Conservation (phyloP, 92 coral and sea anemone genomes). For the Parazoanthus atlanticus region DNA sequence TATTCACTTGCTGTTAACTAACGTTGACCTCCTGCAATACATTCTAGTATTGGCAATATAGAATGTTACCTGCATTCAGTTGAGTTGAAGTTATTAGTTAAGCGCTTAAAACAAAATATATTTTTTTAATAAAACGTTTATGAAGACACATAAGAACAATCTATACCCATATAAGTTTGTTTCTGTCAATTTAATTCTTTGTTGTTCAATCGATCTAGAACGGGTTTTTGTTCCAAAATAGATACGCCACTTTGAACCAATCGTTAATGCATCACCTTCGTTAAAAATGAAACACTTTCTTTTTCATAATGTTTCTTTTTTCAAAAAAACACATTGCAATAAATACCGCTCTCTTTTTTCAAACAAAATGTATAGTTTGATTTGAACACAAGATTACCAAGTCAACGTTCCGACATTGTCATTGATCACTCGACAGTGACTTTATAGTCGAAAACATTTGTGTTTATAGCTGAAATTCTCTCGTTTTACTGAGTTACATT, state of each 20-base stretch:
- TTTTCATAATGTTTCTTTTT: too few relatives aligned
- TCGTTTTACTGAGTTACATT: conserved; percentile 1
- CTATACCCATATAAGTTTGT: neutral
- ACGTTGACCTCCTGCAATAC: neutral
- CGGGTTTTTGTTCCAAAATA: neutral
- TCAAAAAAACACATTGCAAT: too few relatives aligned
- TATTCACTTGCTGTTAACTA: neutral
- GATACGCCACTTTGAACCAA: neutral
- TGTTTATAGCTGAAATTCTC: neutral
- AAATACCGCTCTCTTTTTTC: too few relatives aligned
- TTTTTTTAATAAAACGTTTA: neutral
- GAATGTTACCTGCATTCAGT: too few relatives aligned
- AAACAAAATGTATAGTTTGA: neutral
- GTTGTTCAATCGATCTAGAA: neutral
- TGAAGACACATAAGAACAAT: neutral
- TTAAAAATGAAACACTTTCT: neutral
- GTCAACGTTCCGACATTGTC: neutral
- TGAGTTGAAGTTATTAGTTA: neutral
- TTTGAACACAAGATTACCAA: too few relatives aligned
- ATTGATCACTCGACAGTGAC: neutral
- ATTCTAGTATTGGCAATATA: neutral
- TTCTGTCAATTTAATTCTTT: neutral
- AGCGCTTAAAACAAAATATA: neutral
- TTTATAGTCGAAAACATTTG: neutral
- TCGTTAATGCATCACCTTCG: neutral